These are phyloP conservation scores for Agapostemon virescens DNA, from an alignment of 2,888 invertebrate genomes.

Conservation along the genomic window DNA sequence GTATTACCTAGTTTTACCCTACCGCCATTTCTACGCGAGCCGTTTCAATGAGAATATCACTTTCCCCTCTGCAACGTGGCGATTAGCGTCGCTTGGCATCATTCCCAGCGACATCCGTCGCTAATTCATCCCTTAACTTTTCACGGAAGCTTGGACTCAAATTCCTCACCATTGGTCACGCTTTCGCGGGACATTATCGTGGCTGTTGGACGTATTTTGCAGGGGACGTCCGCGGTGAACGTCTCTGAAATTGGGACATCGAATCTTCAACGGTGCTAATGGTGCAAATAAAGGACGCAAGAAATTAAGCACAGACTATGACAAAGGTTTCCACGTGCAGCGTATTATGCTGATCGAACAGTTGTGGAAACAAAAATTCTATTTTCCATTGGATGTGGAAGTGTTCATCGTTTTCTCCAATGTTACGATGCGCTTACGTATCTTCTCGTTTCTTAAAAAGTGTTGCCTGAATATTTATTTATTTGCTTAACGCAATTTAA, in stretches of 20 bases:
- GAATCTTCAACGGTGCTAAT: background rate
- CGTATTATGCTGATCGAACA: no score
- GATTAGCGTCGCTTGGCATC: constrained; percentile 11
- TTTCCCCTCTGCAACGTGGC: background rate
- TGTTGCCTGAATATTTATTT: no score
- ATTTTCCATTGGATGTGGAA: no score
- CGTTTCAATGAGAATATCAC: constrained; percentile 4
- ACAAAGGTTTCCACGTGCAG: no score
- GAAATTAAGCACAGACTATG: no score
- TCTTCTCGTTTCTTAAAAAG: no score
- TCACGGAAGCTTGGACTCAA: background rate
- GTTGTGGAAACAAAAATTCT: no score
- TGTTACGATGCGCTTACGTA: no score
- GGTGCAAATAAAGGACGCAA: background rate
- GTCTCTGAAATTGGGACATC: background rate
- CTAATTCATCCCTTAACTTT: constrained; percentile 9
- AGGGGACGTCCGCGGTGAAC: background rate
- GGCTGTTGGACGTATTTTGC: background rate
- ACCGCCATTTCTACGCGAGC: background rate
- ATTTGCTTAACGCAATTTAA: no score
- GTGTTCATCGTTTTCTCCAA: no score
- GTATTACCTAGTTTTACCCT: background rate
- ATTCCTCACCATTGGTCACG: background rate
- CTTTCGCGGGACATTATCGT: background rate
- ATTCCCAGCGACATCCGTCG: constrained; percentile 19